These are phyloP conservation scores for Craterocephalus amniculus DNA, from an alignment of 2,797 vertebrate genomes.

Conservation along the genomic window DNA sequence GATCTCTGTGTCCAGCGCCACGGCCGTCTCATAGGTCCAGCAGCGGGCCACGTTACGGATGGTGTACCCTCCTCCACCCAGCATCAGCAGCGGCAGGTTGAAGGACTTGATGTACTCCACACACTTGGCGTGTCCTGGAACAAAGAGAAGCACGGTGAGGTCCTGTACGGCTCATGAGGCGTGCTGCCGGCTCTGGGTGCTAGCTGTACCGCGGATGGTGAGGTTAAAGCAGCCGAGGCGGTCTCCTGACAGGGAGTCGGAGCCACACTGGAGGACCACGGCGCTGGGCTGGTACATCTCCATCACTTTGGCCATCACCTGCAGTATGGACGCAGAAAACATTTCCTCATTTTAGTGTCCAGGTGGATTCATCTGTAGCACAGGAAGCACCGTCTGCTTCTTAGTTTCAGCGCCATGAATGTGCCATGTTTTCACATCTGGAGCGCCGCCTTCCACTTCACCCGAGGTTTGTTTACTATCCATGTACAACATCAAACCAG, in stretches of 20 bases:
- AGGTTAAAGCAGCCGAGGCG: conserved; percentile 95
- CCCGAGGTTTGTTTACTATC: too few species aligned
- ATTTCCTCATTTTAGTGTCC: too few species aligned
- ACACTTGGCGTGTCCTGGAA: conserved; percentile 90
- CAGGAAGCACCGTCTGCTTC: too few species aligned
- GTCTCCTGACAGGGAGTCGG: conserved; percentile 94
- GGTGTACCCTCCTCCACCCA: conserved; percentile 94
- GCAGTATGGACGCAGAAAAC: not conserved
- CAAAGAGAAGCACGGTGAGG: not conserved
- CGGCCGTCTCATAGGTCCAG: conserved; percentile 95
- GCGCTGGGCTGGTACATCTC: conserved; percentile 98
- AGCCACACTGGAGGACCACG: conserved; percentile 93
- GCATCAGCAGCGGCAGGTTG: conserved; percentile 93
- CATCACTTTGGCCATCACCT: conserved; percentile 98
- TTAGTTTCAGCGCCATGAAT: too few species aligned
- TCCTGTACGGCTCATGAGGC: not conserved
- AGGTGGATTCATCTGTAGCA: too few species aligned
- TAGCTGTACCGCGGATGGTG: conserved; percentile 89
- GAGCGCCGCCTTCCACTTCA: too few species aligned
- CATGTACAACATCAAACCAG: too few species aligned
- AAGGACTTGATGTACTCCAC: conserved; percentile 94
- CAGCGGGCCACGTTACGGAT: conserved; percentile 94
- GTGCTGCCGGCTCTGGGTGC: too few species aligned
- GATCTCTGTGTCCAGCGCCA: conserved; percentile 92
- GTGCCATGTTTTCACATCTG: too few species aligned